These are phyloP conservation scores for Spilarctia lutea DNA, from an alignment of 2,888 invertebrate genomes.

Conservation along the genomic window DNA sequence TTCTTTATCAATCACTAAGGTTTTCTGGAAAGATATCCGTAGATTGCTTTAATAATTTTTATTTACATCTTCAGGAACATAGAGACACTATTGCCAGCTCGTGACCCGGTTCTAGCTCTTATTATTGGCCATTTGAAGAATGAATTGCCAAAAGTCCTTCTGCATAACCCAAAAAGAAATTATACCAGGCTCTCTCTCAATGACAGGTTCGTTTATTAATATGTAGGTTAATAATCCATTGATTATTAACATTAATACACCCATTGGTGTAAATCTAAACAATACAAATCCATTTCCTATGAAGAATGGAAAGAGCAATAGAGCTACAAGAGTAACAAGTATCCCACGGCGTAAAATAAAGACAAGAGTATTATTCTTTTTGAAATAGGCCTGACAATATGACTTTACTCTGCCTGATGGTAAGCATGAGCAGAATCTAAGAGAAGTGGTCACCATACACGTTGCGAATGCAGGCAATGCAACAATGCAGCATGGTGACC, in stretches of 20 bases:
- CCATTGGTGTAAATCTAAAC: no score
- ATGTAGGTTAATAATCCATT: background rate
- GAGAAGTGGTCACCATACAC: no score
- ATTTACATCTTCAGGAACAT: background rate
- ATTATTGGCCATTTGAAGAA: constrained; percentile 57
- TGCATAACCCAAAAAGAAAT: background rate
- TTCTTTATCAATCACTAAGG: background rate
- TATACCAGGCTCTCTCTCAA: background rate
- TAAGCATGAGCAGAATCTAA: no score
- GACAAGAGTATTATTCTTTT: no score
- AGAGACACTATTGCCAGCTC: background rate
- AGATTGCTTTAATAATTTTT: background rate
- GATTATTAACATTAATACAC: no score
- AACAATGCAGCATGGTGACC: no score
- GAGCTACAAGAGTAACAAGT: no score
- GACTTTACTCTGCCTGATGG: no score
- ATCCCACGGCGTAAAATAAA: no score
- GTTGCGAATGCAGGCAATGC: no score
- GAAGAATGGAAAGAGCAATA: background rate
- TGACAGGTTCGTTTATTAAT: background rate
- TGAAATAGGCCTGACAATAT: no score
- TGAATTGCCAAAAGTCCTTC: constrained; percentile 52
- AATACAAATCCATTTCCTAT: background rate
- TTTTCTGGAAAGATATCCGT: background rate
- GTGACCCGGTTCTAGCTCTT: constrained; percentile 14